Percentiles rank a stretch among this genome's conserved stretches.
These are phyloP conservation scores for Epinotia brunnichana DNA, from an alignment of 2,888 invertebrate species.

Conservation along the genomic window DNA sequence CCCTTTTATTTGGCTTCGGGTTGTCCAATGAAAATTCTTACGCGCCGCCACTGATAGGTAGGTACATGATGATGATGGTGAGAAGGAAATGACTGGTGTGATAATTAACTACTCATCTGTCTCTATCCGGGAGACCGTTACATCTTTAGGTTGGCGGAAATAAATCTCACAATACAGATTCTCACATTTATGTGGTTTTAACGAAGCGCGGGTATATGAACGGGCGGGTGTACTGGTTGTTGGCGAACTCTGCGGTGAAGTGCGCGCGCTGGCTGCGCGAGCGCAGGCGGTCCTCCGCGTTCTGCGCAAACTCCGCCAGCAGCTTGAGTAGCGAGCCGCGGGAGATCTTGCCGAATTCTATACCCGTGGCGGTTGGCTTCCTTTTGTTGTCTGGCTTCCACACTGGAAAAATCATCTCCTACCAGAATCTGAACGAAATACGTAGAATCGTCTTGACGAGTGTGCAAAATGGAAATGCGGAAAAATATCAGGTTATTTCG, in stretches of 20 bases:
- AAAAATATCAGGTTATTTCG: no score
- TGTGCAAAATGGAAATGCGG: no score
- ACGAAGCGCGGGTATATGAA: constrained; percentile 62
- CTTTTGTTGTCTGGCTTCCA: not conserved
- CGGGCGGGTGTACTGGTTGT: constrained; percentile 64
- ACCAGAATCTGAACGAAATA: not conserved
- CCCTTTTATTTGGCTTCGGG: no score
- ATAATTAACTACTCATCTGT: no score
- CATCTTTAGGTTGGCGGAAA: not conserved
- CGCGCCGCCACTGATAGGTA: no score
- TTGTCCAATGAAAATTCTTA: no score
- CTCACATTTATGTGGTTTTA: constrained; percentile 2
- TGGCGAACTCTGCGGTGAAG: constrained; percentile 65
- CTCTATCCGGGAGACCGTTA: no score
- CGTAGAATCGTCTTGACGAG: not conserved
- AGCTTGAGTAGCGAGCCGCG: constrained; percentile 64
- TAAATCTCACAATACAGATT: not conserved
- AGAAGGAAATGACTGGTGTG: no score
- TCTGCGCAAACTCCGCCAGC: constrained; percentile 60
- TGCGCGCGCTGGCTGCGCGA: constrained; percentile 51
- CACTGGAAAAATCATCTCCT: not conserved
- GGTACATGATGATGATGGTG: no score
- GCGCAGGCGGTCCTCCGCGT: constrained; percentile 49
- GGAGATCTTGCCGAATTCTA: constrained; percentile 61
- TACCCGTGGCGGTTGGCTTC: constrained; percentile 49